These are phyloP conservation scores for Epizoanthus illoricatus DNA, from an alignment of 92 coral and sea anemone species.

Conservation along the genomic window DNA sequence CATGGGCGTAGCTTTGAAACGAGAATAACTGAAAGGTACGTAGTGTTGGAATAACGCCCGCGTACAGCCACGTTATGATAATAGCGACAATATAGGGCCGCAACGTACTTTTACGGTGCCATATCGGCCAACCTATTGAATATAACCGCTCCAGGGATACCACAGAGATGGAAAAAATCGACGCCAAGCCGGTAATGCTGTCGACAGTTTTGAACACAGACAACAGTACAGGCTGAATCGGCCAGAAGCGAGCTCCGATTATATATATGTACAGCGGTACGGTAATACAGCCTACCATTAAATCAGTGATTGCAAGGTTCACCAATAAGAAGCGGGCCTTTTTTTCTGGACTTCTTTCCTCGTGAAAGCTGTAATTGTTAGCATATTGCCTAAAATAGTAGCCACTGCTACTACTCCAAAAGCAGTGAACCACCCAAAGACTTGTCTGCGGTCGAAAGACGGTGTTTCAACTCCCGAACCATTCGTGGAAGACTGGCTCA, in stretches of 20 bases:
- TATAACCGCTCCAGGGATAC: constrained; percentile 19
- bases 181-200: constrained; percentile 29
- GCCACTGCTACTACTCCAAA: constrained; percentile 17
- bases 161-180: constrained; percentile 22
- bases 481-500: constrained; percentile 10
- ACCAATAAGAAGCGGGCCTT: constrained; percentile 11
- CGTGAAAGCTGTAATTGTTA: constrained; percentile 28
- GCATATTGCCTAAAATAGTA: constrained; percentile 13
- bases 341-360: constrained; percentile 27
- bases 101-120: constrained; percentile 23
- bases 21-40: constrained; percentile 8
- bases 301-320: constrained; percentile 27
- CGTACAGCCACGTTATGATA: constrained; percentile 10
- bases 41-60: constrained; percentile 11
- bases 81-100: constrained; percentile 28
- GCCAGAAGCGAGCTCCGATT: constrained; percentile 22
- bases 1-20: constrained; percentile 15
- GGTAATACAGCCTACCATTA: constrained; percentile 17
- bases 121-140: constrained; percentile 30
- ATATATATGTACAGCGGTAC: constrained; percentile 30
- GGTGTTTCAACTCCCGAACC: not conserved
- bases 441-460: not conserved
- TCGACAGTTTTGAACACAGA: constrained; percentile 21
- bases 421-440: constrained; percentile 24
- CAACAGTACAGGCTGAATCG: not conserved